Evolutionary conservation across 2,888 invertebrate species (phyloP), one percentile per base, ranked within the genome.

Genomic region (Petrolisthes manimaculis): DNA sequence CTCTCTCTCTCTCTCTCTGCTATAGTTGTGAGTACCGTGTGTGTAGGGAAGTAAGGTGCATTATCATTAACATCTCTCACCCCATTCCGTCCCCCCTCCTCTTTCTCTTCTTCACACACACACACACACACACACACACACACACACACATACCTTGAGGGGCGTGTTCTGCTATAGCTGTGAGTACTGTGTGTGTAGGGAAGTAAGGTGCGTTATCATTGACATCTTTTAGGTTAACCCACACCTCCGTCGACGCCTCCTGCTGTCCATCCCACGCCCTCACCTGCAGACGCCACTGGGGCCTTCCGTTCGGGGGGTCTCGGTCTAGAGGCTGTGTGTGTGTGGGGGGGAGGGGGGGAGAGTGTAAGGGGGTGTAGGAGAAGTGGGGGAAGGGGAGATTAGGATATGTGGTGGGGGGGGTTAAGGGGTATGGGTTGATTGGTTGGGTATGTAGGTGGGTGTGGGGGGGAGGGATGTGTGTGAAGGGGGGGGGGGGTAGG

Each of bases 141-240:
- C 61, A 8, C 61, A 8, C 61, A 8, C 61, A 6, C 54, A 9
- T 24, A 88, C 88, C 88, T 77, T 74, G 55, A 14, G 83, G 83
- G 9, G 78, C 74, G 79, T 83, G 77, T 37, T 88, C 88, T 14
- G 78, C 53, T 6, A 88, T 71, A 24, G 88, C 78, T 3, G 84
- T 84, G 37, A 67, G 18, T 6, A 88, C 21, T 54, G 78, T 69
- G 5, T 61, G 55, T 4, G 14, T 54, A 0, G 88, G 83, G 79
- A 88, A 88, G 77, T 77, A 67, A n/a, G 87, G 87, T 5, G 78
- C 83, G 80, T 88, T 88, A 83, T 88, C 88, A 21, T 88, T 88
- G 56, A 88, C 84, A 55, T 88, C 88, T 51, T 88, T 88, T 54
- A 88, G 83, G 71, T 88, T 88, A 21, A 88, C 78, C 54, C 56